These are phyloP conservation scores for Xiphophorus maculatus DNA, from an alignment of 2,113 vertebrate species.

Conservation along the genomic window DNA sequence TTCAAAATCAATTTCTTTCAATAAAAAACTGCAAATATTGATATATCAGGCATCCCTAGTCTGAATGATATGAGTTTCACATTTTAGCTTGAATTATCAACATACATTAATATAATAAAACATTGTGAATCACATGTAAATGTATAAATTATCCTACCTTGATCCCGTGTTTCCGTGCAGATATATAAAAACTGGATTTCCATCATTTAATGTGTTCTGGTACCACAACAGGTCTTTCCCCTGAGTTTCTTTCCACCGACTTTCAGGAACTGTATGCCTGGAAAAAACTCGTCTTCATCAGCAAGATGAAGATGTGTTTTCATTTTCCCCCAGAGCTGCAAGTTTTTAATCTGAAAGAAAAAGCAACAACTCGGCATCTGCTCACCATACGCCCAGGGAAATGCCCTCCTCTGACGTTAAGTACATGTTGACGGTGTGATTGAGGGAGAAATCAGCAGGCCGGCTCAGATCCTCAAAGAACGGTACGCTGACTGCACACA, in stretches of 20 bases:
- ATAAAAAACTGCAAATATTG: no score
- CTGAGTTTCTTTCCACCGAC: slow-evolving; percentile 78
- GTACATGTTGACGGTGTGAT: slow-evolving; percentile 88
- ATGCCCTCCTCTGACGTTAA: slow-evolving; percentile 82
- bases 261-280: slow-evolving; percentile 88
- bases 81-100: no score
- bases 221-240: slow-evolving; percentile 86
- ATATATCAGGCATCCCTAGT: no score
- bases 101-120: no score
- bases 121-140: background rate
- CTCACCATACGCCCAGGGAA: slow-evolving; percentile 88
- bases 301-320: no score
- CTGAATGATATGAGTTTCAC: no score
- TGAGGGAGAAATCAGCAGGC: slow-evolving; percentile 81
- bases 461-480: slow-evolving; percentile 82
- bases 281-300: slow-evolving; percentile 13
- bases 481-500: slow-evolving; percentile 77
- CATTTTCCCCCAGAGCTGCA: background rate
- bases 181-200: slow-evolving; percentile 88
- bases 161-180: slow-evolving; percentile 88
- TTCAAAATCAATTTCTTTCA: no score
- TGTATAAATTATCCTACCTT: slow-evolving; percentile 76
- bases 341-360: slow-evolving; percentile 7
- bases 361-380: background rate
- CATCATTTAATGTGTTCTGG: slow-evolving; percentile 81